These are phyloP conservation scores for Limosa lapponica DNA, from an alignment of 2,797 vertebrate species.

Conservation along the genomic window DNA sequence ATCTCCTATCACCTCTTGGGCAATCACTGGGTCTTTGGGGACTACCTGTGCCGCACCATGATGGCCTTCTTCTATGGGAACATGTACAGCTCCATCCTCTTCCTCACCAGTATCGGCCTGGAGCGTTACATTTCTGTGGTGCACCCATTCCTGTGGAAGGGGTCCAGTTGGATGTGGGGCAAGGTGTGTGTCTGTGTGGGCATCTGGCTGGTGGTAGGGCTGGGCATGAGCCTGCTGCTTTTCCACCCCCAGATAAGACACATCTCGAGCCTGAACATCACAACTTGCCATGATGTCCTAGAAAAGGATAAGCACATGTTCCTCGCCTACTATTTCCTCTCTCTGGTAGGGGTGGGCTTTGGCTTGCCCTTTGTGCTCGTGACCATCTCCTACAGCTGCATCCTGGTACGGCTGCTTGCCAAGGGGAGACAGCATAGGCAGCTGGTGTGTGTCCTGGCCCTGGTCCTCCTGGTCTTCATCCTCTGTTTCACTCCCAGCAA, in stretches of 20 bases:
- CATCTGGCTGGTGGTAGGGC: slow-evolving; percentile 55
- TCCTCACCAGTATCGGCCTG: slow-evolving; percentile 59
- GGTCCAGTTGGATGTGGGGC: background rate
- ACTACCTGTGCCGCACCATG: slow-evolving; percentile 43
- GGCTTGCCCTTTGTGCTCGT: slow-evolving; percentile 39
- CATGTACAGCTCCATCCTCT: slow-evolving; percentile 72
- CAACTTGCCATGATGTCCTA: slow-evolving; percentile 17
- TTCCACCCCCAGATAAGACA: background rate
- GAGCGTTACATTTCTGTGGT: slow-evolving; percentile 58
- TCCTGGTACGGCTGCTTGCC: background rate
- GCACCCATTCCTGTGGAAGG: slow-evolving; percentile 50
- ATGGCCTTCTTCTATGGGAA: slow-evolving; percentile 60
- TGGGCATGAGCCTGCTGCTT: slow-evolving; percentile 22
- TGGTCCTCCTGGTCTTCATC: slow-evolving; percentile 57
- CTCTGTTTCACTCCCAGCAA: slow-evolving; percentile 70
- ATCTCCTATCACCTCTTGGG: slow-evolving; percentile 66
- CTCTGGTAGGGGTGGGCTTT: slow-evolving; percentile 53
- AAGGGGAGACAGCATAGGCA: background rate
- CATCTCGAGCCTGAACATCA: background rate
- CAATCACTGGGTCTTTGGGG: slow-evolving; percentile 71
- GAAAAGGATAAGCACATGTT: background rate
- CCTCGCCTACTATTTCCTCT: slow-evolving; percentile 25
- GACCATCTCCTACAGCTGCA: slow-evolving; percentile 42
- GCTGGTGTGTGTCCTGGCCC: slow-evolving; percentile 4
- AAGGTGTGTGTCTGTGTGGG: background rate